Conservation (phyloP, 2,797 vertebrate genomes). For the Buphagus erythrorhynchus region DNA sequence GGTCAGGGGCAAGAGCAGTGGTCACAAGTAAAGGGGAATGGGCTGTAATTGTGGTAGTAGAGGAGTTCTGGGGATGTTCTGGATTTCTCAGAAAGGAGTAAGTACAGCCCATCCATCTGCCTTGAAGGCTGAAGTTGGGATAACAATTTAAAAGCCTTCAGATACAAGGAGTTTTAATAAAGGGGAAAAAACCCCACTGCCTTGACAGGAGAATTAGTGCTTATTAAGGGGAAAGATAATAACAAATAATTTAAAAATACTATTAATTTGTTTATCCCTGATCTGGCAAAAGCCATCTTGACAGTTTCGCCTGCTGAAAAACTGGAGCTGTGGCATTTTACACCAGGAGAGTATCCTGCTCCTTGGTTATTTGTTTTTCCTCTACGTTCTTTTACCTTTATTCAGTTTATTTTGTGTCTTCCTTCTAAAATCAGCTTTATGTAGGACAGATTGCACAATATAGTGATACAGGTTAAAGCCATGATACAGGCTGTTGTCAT, state of each 20-base stretch:
- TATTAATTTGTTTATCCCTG: neutral
- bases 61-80: neutral
- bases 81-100: neutral
- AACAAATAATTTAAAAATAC: neutral
- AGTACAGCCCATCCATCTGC: neutral
- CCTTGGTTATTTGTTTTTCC: neutral
- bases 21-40: neutral
- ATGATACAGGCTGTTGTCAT: neutral
- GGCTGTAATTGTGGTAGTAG: neutral
- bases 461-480: neutral
- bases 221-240: neutral
- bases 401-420: neutral
- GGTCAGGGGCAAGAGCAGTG: neutral
- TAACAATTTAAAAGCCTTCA: neutral
- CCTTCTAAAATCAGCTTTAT: neutral
- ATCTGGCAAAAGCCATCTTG: neutral
- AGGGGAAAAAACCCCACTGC: accelerated
- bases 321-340: neutral
- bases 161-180: neutral
- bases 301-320: neutral
- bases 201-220: neutral
- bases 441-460: neutral
- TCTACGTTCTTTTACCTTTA: neutral
- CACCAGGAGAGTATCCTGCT: neutral
- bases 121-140: neutral